Conservation (phyloP, 2,797 vertebrate species). For the Potorous gilbertii region DNA sequence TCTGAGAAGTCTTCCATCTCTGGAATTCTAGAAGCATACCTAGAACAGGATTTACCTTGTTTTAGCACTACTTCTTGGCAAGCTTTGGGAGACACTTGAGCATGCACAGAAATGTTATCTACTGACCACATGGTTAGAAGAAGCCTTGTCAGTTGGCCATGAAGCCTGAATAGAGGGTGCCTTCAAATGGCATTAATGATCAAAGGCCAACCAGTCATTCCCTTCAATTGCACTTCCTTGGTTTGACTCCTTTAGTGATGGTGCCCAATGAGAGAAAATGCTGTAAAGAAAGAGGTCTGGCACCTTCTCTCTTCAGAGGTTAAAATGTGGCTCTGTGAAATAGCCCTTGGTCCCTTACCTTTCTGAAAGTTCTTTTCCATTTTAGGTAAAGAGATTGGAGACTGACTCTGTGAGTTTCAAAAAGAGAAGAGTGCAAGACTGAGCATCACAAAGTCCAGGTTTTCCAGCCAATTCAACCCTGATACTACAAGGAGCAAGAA, state of each 20-base stretch:
- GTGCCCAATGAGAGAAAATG: not conserved
- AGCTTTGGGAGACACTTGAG: not conserved
- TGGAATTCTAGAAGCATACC: not conserved
- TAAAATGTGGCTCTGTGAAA: not conserved
- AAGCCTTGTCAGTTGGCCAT: not conserved
- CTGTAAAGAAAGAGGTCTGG: not conserved
- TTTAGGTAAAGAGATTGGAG: not conserved
- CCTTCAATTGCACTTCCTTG: not conserved
- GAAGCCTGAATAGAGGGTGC: not conserved
- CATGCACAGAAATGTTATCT: not conserved
- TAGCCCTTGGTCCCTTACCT: not conserved
- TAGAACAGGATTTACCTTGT: not conserved
- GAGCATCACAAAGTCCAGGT: not conserved
- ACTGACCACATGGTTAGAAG: not conserved
- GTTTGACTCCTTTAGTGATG: not conserved
- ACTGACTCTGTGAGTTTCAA: not conserved
- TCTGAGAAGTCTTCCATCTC: not conserved
- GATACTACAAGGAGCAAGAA: not conserved
- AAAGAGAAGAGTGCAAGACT: not conserved
- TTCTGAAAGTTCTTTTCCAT: not conserved
- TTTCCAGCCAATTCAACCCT: not conserved
- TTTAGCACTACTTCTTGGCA: not conserved
- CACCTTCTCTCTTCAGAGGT: not conserved
- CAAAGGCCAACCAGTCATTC: not conserved
- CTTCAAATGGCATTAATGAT: not conserved